Evolutionary conservation across 2,888 invertebrate species (phyloP).

Genomic region (Netelia melanura): DNA sequence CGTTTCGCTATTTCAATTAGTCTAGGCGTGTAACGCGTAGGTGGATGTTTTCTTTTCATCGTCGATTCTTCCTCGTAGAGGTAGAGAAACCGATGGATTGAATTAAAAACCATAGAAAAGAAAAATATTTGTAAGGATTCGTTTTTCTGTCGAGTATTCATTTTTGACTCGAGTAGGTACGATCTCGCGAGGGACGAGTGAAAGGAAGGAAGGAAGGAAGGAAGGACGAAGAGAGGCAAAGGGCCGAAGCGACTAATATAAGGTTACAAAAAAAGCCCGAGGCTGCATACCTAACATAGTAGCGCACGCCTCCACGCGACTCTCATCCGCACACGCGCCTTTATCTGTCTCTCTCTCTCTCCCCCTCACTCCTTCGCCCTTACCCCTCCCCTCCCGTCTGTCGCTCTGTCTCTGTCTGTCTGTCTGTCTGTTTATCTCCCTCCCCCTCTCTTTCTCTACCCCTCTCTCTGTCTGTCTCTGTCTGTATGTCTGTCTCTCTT

Average conservation of each 20-base stretch:
- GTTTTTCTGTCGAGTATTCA: conserved; percentile 12
- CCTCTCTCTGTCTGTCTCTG: too few relatives aligned
- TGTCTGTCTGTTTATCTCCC: too few relatives aligned
- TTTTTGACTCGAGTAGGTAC: background rate
- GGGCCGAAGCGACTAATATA: conserved; percentile 73
- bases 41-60: conserved; percentile 20
- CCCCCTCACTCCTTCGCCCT: background rate
- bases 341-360: conserved; percentile 16
- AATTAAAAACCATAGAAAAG: too few relatives aligned
- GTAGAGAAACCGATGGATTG: too few relatives aligned
- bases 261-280: conserved; percentile 76
- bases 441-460: too few relatives aligned
- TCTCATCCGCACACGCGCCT: conserved; percentile 69
- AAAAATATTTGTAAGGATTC: too few relatives aligned
- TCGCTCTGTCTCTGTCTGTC: too few relatives aligned
- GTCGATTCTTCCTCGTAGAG: conserved; percentile 42
- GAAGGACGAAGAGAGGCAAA: conserved; percentile 51
- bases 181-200: conserved; percentile 9
- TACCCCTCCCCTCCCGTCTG: too few relatives aligned
- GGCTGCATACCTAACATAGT: conserved; percentile 80
- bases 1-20: conserved; percentile 48
- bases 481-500: too few relatives aligned
- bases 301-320: conserved; percentile 80
- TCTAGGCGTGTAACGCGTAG: conserved; percentile 23
- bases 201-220: conserved; percentile 49